Percentiles rank a stretch among this genome's conserved stretches.
Conservation (phyloP, 2,797 vertebrate genomes). For the Siniperca obscura region DNA sequence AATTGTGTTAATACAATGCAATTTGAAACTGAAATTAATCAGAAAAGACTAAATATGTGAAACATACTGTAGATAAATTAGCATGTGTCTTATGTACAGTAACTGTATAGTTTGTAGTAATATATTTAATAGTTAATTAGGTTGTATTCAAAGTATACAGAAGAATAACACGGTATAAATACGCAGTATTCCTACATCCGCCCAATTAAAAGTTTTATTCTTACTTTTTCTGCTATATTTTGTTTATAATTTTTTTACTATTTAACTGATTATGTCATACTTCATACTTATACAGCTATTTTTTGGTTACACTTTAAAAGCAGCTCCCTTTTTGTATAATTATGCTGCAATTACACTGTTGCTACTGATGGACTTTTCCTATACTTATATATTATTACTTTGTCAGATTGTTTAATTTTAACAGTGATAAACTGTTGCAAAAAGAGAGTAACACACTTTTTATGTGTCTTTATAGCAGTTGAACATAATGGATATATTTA, state of each 20-base stretch:
- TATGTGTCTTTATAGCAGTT: not conserved
- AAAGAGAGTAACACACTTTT: not conserved
- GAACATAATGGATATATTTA: not conserved
- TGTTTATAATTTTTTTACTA: not conserved
- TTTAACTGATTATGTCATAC: conserved; percentile 1
- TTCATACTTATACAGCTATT: conserved; percentile 25
- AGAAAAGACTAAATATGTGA: not conserved
- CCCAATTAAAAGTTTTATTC: not conserved
- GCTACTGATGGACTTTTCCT: not conserved
- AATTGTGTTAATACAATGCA: not conserved
- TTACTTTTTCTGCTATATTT: conserved; percentile 11
- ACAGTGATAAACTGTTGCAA: not conserved
- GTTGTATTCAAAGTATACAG: not conserved
- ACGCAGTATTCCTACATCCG: not conserved
- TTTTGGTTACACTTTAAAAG: conserved; percentile 48
- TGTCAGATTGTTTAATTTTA: not conserved
- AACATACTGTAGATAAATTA: not conserved
- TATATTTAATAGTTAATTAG: not conserved
- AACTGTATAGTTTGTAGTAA: not conserved
- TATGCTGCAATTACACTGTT: not conserved
- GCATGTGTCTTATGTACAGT: not conserved
- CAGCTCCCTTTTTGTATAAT: conserved; percentile 46
- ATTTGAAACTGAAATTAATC: not conserved
- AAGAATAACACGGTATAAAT: not conserved
- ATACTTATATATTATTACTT: not conserved